Evolutionary conservation across 2,113 vertebrate species (phyloP).

Genomic region (Corydoras sp.): DNA sequence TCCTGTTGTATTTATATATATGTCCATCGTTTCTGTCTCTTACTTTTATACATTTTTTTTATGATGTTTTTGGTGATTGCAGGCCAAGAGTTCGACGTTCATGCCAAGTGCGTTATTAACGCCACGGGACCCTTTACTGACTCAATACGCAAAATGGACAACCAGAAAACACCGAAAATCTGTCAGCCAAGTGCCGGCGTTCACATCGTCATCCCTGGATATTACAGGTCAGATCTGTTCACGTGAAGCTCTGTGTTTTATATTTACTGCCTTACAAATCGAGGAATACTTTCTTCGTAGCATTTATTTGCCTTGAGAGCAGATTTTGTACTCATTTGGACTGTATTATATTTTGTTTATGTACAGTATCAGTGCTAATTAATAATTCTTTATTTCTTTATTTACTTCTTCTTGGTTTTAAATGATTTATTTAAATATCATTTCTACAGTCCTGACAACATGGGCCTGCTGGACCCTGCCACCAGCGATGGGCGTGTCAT

Average conservation of each 20-base stretch:
- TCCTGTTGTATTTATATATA: too few species aligned
- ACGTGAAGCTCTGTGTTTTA: not conserved
- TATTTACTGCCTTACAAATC: too few species aligned
- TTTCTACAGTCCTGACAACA: slow-evolving; percentile 82
- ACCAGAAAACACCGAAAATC: slow-evolving; percentile 73
- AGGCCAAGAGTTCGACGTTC: slow-evolving; percentile 90
- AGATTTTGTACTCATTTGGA: too few species aligned
- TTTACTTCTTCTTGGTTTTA: too few species aligned
- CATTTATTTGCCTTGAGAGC: too few species aligned
- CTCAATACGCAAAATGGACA: slow-evolving; percentile 90
- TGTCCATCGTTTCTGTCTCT: too few species aligned
- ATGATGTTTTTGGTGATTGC: slow-evolving; percentile 32
- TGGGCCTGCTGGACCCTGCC: slow-evolving; percentile 93
- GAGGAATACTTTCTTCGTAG: too few species aligned
- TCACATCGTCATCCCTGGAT: slow-evolving; percentile 96
- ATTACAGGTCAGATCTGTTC: slow-evolving; percentile 78
- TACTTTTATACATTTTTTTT: not conserved
- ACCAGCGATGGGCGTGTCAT: slow-evolving; percentile 95
- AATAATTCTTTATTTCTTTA: too few species aligned
- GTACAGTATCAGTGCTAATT: too few species aligned
- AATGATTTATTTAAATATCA: not conserved
- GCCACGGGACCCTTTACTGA: slow-evolving; percentile 97
- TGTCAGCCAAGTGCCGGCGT: slow-evolving; percentile 94
- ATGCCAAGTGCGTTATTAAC: slow-evolving; percentile 96
- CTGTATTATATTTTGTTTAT: too few species aligned